These are phyloP conservation scores for Oriolus oriolus DNA, from an alignment of 2,113 vertebrate species.

Conservation along the genomic window DNA sequence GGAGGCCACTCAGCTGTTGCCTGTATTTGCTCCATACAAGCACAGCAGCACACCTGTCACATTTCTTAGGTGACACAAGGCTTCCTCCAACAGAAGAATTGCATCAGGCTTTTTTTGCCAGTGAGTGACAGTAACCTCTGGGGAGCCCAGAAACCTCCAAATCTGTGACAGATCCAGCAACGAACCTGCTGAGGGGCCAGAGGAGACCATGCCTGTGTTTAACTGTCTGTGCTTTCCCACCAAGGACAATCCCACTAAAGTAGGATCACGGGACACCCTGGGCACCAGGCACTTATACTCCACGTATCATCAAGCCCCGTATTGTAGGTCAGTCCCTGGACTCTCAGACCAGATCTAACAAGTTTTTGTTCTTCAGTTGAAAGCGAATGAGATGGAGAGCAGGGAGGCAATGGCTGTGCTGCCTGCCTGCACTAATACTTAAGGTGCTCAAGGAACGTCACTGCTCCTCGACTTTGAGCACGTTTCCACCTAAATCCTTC, in stretches of 20 bases:
- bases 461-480: background rate
- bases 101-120: background rate
- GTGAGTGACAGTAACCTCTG: background rate
- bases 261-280: background rate
- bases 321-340: background rate
- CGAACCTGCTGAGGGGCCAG: background rate
- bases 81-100: background rate
- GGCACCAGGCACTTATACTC: background rate
- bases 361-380: background rate
- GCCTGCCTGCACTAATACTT: background rate
- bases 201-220: background rate
- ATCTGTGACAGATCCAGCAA: background rate
- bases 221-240: background rate
- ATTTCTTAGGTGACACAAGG: background rate
- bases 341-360: background rate
- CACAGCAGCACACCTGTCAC: background rate
- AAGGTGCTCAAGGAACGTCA: accelerated
- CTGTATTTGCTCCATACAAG: background rate
- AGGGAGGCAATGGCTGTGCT: background rate
- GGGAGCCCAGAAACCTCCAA: background rate
- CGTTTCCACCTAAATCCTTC: background rate
- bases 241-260: background rate
- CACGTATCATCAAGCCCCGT: background rate
- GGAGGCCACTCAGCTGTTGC: background rate
- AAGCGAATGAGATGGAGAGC: background rate